These are phyloP conservation scores for Nephrocerus scutellatus DNA, from an alignment of 2,888 invertebrate species.

Conservation along the genomic window DNA sequence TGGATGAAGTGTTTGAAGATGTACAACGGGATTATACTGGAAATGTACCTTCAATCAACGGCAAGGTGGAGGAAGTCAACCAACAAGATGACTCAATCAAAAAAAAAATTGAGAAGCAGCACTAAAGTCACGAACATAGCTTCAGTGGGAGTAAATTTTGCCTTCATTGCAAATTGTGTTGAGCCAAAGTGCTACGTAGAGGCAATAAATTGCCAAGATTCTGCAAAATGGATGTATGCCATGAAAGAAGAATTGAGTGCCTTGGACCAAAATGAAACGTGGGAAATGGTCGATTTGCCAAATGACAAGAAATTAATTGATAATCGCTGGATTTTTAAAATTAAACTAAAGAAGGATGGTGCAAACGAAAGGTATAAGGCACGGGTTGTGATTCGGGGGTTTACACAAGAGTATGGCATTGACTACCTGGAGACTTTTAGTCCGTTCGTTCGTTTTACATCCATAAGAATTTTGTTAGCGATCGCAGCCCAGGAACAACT, in stretches of 20 bases:
- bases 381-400: conserved; percentile 29
- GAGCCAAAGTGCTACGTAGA: no score
- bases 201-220: no score
- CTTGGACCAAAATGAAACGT: conserved; percentile 5
- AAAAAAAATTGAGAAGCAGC: no score
- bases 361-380: conserved; percentile 22
- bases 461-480: conserved; percentile 18
- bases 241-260: conserved; percentile 7
- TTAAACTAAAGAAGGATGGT: conserved; percentile 22
- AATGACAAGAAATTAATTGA: conserved; percentile 15
- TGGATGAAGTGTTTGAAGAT: no score
- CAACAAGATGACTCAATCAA: no score
- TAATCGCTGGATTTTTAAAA: conserved; percentile 28
- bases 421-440: conserved; percentile 33
- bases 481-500: conserved; percentile 8
- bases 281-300: conserved; percentile 1
- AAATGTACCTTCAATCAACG: no score
- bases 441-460: conserved; percentile 25
- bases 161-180: no score
- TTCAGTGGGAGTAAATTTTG: no score
- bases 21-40: no score
- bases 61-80: no score
- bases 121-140: not conserved
- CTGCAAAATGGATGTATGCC: no score
- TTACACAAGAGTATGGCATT: conserved; percentile 25